Conservation (phyloP, 2,888 invertebrate genomes). For the Taenaris catops region DNA sequence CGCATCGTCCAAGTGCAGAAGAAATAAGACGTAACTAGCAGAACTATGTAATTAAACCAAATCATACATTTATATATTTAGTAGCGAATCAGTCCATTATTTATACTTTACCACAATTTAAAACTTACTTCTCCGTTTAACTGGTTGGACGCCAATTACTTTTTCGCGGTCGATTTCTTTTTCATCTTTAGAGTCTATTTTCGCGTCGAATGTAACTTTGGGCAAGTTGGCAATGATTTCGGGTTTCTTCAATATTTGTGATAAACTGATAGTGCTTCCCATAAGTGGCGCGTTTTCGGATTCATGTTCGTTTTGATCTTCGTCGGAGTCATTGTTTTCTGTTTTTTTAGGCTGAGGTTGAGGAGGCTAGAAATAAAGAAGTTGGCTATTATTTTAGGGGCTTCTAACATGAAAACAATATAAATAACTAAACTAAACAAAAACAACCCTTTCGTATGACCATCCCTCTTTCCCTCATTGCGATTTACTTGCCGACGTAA, state of each 20-base stretch:
- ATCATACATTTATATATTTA: too few species aligned
- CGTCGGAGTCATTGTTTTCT: conserved; percentile 53
- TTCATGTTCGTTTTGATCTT: conserved; percentile 58
- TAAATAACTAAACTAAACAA: too few species aligned
- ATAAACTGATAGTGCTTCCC: conserved; percentile 55
- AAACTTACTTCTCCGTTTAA: conserved; percentile 65
- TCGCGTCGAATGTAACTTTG: conserved; percentile 54
- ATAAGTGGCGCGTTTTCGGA: conserved; percentile 72
- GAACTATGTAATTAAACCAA: too few species aligned
- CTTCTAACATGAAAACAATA: too few species aligned
- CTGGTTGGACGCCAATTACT: conserved; percentile 57
- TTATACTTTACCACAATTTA: too few species aligned
- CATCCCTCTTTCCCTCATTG: too few species aligned
- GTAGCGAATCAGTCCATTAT: too few species aligned
- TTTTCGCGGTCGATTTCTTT: conserved; percentile 38
- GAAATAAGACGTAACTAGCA: too few species aligned
- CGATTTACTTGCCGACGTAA: too few species aligned
- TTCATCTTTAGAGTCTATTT: conserved; percentile 33
- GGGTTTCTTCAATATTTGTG: conserved; percentile 48
- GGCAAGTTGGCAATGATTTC: conserved; percentile 68
- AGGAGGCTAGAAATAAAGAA: conserved; percentile 38
- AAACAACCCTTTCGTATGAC: too few species aligned
- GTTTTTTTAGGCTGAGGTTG: conserved; percentile 37
- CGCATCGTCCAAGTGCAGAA: too few species aligned
- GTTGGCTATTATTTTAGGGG: too few species aligned